Conservation (phyloP, 2,113 vertebrate species). For the Channa argus region DNA sequence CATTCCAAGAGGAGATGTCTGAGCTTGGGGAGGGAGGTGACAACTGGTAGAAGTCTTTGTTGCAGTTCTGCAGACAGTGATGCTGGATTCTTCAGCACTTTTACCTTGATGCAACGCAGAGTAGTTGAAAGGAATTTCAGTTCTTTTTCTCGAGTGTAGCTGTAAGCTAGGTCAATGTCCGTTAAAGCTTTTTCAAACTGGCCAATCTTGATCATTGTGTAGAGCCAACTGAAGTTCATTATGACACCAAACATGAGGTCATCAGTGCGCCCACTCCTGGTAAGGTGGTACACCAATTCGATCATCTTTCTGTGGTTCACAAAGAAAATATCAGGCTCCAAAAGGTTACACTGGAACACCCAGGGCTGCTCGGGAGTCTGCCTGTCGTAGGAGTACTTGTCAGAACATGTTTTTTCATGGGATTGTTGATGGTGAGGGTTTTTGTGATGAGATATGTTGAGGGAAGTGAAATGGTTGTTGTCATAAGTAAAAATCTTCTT, state of each 20-base stretch:
- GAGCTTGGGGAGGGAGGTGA: constrained; percentile 96
- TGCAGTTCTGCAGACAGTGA: constrained; percentile 96
- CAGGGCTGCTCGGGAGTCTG: constrained; percentile 97
- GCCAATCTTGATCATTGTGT: constrained; percentile 98
- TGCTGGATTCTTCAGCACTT: constrained; percentile 91
- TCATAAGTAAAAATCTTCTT: constrained; percentile 92
- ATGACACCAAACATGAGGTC: constrained; percentile 96
- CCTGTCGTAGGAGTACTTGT: constrained; percentile 93
- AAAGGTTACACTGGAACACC: constrained; percentile 97
- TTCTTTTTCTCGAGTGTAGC: constrained; percentile 94
- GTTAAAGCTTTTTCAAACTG: constrained; percentile 94
- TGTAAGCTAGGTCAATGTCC: constrained; percentile 95
- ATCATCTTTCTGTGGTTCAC: constrained; percentile 99
- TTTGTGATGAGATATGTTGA: constrained; percentile 86
- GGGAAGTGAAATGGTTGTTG: constrained; percentile 89
- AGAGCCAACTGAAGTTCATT: constrained; percentile 99
- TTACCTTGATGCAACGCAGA: constrained; percentile 91
- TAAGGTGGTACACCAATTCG: constrained; percentile 94
- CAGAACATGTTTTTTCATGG: constrained; percentile 88
- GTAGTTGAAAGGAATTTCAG: constrained; percentile 95
- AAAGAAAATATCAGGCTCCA: constrained; percentile 98
- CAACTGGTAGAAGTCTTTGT: constrained; percentile 95
- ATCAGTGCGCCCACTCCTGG: constrained; percentile 92
- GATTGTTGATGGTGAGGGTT: constrained; percentile 86
- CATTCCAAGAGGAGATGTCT: constrained; percentile 97